phyloP scores from a whole-genome alignment of 2,113 vertebrate species.

The Anhinga rufa region DNA sequence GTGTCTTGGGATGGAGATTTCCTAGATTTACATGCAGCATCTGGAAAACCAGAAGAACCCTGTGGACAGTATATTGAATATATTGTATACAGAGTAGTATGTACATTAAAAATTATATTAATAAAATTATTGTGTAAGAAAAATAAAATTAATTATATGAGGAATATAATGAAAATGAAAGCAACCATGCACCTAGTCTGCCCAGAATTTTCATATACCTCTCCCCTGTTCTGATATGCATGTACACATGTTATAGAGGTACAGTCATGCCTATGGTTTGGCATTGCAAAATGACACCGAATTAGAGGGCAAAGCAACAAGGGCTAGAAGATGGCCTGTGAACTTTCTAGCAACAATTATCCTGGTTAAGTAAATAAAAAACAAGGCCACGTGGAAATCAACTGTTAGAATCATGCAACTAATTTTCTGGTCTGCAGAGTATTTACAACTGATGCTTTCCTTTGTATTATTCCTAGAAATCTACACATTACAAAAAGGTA shows the following conservation, averaged over 20 bases:
- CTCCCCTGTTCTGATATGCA: background rate
- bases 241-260: background rate
- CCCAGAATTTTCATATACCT: background rate
- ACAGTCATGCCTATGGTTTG: background rate
- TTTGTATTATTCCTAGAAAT: background rate
- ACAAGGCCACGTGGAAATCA: background rate
- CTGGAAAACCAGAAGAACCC: background rate
- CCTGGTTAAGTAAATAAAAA: background rate
- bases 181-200: background rate
- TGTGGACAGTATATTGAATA: background rate
- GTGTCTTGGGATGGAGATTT: background rate
- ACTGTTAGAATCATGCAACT: background rate
- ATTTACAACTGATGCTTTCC: background rate
- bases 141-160: background rate
- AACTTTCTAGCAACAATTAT: background rate
- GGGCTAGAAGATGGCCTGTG: background rate
- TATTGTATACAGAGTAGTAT: background rate
- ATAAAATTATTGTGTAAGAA: background rate
- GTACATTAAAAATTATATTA: background rate
- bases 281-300: background rate
- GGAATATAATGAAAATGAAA: background rate
- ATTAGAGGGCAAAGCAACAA: background rate
- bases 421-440: background rate
- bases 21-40: background rate
- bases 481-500: background rate